These are phyloP conservation scores for Phocoena sinus DNA, from an alignment of 2,113 vertebrate species.

Conservation along the genomic window DNA sequence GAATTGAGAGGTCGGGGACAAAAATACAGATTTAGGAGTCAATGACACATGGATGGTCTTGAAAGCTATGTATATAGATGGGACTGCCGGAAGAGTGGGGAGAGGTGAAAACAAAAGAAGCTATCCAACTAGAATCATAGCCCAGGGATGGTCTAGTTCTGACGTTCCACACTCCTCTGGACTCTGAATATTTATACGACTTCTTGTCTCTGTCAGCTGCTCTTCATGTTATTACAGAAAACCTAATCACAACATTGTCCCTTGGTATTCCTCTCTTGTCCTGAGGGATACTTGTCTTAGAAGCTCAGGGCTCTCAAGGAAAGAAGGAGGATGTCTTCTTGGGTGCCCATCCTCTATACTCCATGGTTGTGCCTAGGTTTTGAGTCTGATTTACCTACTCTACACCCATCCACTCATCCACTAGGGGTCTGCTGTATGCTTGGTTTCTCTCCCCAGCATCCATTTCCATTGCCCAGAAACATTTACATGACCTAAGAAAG, in stretches of 20 bases:
- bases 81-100: neutral
- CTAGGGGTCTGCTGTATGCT: too few species aligned
- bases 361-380: neutral
- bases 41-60: neutral
- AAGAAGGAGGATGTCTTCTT: neutral
- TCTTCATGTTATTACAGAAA: neutral
- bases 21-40: neutral
- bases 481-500: neutral
- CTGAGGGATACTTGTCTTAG: neutral
- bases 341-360: rapidly evolving
- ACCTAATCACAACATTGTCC: neutral
- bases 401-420: too few species aligned
- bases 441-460: neutral
- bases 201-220: neutral
- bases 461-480: neutral
- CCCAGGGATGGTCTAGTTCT: neutral
- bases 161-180: neutral
- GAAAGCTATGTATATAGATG: neutral
- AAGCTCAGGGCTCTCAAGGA: neutral
- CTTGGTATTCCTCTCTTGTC: neutral
- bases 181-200: neutral
- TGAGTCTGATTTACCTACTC: neutral
- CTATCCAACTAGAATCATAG: neutral
- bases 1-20: neutral
- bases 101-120: neutral